phyloP scores from a whole-genome alignment of 1,140 invertebrate genomes.

The Zaprionus davidi region DNA sequence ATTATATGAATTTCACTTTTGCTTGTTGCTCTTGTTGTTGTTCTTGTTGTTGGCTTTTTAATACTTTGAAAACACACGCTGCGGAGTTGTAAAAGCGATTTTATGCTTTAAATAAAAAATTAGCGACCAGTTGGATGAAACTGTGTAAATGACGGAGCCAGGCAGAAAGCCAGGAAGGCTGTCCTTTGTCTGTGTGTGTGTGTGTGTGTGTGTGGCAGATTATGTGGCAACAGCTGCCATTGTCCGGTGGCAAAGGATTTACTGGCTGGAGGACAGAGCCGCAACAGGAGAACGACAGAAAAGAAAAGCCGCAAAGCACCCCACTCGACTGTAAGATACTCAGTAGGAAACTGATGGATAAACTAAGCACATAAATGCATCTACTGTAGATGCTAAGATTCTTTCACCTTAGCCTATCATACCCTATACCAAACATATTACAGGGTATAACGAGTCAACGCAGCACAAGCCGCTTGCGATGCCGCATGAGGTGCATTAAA shows the following conservation, averaged over 20 bases:
- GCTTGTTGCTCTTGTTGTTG: constrained; percentile 13
- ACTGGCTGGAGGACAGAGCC: constrained; percentile 26
- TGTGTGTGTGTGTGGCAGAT: constrained; percentile 27
- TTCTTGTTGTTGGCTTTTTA: constrained; percentile 22
- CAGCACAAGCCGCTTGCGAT: background rate
- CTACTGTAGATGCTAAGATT: background rate
- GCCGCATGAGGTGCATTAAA: constrained; percentile 20
- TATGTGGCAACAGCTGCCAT: constrained; percentile 70
- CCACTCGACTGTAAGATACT: background rate
- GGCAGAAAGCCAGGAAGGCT: background rate
- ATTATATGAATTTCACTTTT: constrained; percentile 8
- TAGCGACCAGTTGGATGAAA: constrained; percentile 40
- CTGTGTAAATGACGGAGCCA: constrained; percentile 7
- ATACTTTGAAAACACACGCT: constrained; percentile 45
- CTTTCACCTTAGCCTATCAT: background rate
- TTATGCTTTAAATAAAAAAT: constrained; percentile 59
- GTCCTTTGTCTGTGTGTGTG: background rate
- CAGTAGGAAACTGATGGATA: background rate
- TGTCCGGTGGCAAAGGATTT: constrained; percentile 61
- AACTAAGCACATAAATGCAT: background rate
- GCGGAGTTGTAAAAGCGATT: constrained; percentile 32
- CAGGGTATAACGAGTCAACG: background rate
- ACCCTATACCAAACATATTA: background rate
- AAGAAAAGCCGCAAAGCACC: background rate
- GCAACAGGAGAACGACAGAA: constrained; percentile 5